Percentiles rank a stretch among this genome's conserved stretches.
phyloP scores from a whole-genome alignment of 2,113 vertebrate genomes.

The Cichladusa arquata region DNA sequence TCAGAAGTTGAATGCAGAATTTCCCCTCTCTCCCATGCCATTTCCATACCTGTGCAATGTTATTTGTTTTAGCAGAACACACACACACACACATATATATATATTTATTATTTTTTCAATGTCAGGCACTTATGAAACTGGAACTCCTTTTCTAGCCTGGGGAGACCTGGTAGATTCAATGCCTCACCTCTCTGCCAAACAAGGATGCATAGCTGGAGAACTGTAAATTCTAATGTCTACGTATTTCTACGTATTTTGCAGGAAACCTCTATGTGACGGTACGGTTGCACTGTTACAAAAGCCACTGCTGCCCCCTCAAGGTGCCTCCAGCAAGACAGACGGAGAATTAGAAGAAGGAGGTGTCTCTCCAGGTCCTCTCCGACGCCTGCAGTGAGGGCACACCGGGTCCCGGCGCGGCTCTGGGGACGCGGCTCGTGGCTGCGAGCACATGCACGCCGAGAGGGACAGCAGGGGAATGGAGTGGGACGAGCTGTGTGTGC shows the following conservation, averaged over 20 bases:
- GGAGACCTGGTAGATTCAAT: not conserved
- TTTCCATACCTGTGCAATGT: conserved; percentile 49
- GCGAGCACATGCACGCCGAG: not conserved
- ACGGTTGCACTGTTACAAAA: not conserved
- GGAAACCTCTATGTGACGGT: not conserved
- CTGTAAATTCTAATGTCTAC: conserved; percentile 8
- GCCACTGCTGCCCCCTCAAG: conserved; percentile 7
- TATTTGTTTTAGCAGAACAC: conserved; percentile 59
- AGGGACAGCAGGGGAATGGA: not conserved
- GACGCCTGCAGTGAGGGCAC: not conserved
- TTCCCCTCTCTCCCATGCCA: not conserved
- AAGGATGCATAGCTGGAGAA: conserved; percentile 14
- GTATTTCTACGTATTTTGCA: not conserved
- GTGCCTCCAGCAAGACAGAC: conserved; percentile 2
- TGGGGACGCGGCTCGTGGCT: not conserved
- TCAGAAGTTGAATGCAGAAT: not conserved
- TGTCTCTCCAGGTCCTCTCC: too few species aligned
- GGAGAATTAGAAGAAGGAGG: too few species aligned
- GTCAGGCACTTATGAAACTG: conserved; percentile 73
- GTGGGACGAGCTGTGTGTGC: not conserved
- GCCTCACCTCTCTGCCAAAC: not conserved
- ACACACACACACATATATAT: not conserved
- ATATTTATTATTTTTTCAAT: conserved; percentile 3
- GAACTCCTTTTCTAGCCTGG: not conserved
- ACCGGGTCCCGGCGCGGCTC: not conserved